Percentiles rank a stretch among this genome's conserved stretches.
Evolutionary conservation across 2,113 vertebrate genomes (phyloP).

Genomic region (Seriola quinqueradiata): DNA sequence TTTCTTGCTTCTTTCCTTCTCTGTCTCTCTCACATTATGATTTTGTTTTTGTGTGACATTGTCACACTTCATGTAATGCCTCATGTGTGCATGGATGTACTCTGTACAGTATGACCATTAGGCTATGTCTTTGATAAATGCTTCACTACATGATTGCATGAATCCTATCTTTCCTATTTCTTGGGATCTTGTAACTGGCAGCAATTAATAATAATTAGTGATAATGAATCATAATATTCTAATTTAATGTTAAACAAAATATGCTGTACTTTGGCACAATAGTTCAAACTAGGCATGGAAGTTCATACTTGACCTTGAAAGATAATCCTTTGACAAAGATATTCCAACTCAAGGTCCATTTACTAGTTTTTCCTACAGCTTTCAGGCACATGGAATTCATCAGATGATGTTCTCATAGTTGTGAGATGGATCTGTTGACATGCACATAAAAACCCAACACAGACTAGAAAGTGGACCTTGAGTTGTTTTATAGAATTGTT

Average conservation of each 20-base stretch:
- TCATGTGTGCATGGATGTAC: background rate
- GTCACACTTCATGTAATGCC: background rate
- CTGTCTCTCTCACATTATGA: constrained; percentile 17
- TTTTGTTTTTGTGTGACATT: background rate
- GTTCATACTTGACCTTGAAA: too few relatives aligned
- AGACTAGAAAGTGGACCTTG: background rate
- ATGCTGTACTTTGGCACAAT: too few relatives aligned
- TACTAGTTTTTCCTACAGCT: background rate
- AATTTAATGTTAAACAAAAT: too few relatives aligned
- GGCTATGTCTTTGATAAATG: too few relatives aligned
- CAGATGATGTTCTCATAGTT: background rate
- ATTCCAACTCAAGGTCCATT: background rate
- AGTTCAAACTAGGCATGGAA: too few relatives aligned
- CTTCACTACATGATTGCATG: background rate
- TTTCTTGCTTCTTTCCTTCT: constrained; percentile 43
- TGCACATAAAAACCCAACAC: background rate
- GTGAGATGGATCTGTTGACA: background rate
- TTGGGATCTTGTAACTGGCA: too few relatives aligned
- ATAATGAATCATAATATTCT: too few relatives aligned
- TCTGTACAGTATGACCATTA: background rate
- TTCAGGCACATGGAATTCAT: background rate
- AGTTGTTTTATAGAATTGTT: background rate
- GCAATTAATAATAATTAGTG: too few relatives aligned
- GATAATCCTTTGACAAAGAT: background rate
- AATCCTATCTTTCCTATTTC: background rate